Conservation (phyloP, 2,888 invertebrate genomes). For the Drosophila maculinotata region DNA sequence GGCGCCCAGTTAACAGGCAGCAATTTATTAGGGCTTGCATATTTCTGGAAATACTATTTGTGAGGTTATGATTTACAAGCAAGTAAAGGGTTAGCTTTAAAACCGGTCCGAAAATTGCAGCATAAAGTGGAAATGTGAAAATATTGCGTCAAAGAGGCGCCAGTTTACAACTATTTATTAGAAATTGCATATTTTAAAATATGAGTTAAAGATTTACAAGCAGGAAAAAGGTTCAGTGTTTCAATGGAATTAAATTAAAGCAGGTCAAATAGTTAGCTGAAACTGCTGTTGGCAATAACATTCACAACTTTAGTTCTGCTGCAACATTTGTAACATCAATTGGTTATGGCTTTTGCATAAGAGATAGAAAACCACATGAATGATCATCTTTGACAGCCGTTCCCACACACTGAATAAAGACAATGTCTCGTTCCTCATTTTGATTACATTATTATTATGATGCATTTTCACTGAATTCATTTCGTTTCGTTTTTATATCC, state of each 20-base stretch:
- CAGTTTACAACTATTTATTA: background rate
- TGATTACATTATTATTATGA: constrained; percentile 57
- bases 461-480: constrained; percentile 43
- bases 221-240: background rate
- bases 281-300: background rate
- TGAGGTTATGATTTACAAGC: constrained; percentile 41
- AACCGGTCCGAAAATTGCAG: background rate
- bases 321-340: constrained; percentile 33
- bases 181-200: constrained; percentile 6
- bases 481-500: constrained; percentile 69
- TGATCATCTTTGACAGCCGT: constrained; percentile 19
- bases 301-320: constrained; percentile 17
- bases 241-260: no score
- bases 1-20: constrained; percentile 36
- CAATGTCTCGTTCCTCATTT: constrained; percentile 60
- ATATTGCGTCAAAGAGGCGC: background rate
- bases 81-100: constrained; percentile 13
- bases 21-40: constrained; percentile 44
- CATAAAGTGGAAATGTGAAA: background rate
- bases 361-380: constrained; percentile 16
- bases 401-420: constrained; percentile 56
- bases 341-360: constrained; percentile 46
- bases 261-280: background rate
- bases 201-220: background rate
- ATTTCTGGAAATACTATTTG: constrained; percentile 26